A percentile compares a stretch with the other conserved stretches of the same genome.
Evolutionary conservation across 2,797 vertebrate species (phyloP).

Genomic region (Artibeus jamaicensis): DNA sequence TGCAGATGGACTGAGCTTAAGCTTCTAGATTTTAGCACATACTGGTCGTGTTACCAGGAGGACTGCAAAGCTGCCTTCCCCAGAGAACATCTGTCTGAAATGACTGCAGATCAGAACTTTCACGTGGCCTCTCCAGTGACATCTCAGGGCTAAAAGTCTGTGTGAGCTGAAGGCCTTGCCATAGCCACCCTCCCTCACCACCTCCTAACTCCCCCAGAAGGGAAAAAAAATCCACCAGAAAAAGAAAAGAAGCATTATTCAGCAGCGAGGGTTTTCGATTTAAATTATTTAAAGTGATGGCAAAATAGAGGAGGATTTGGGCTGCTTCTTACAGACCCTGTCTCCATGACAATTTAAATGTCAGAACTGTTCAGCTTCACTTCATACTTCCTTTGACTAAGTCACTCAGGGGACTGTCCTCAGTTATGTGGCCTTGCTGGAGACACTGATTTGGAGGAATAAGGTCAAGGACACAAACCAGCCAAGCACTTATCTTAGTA

Average conservation of each 20-base stretch:
- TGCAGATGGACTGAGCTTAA: background rate
- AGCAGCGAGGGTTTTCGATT: conserved; percentile 13
- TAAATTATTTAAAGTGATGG: background rate
- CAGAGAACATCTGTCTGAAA: background rate
- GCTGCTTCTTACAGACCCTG: background rate
- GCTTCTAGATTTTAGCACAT: background rate
- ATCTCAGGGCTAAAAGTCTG: background rate
- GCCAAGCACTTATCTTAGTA: background rate
- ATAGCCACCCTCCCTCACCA: background rate
- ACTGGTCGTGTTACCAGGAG: background rate
- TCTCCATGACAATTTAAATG: background rate
- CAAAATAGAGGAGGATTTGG: background rate
- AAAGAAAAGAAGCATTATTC: background rate
- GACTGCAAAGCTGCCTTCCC: background rate
- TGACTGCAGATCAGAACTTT: background rate
- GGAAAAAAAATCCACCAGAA: background rate
- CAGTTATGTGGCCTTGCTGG: background rate
- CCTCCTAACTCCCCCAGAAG: background rate
- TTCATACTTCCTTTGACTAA: conserved; percentile 10
- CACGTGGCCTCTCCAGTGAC: background rate
- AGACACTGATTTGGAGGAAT: conserved; percentile 4
- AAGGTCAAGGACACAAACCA: background rate
- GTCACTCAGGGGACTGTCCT: conserved; percentile 52
- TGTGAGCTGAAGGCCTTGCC: background rate
- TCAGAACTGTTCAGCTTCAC: conserved; percentile 38